These are phyloP conservation scores for Vespertilio murinus DNA, from an alignment of 2,797 vertebrate genomes.

Conservation along the genomic window DNA sequence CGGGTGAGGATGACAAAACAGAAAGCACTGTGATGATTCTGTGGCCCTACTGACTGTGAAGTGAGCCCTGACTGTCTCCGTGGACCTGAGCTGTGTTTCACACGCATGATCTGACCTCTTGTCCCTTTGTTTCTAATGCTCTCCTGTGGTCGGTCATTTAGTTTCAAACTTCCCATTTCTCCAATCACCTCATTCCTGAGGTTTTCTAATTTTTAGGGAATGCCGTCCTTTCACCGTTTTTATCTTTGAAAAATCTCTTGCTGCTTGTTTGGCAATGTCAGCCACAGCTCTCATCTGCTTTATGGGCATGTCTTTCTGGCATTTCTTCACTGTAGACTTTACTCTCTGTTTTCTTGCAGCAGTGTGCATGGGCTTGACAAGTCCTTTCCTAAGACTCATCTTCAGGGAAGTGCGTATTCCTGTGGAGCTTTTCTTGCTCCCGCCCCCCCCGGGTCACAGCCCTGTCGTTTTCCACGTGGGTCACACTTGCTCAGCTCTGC, in stretches of 20 bases:
- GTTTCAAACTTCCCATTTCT: slow-evolving; percentile 13
- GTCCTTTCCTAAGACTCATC: not conserved
- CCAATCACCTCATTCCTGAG: not conserved
- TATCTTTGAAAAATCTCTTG: not conserved
- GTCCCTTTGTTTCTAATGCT: not conserved
- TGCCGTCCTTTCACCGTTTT: not conserved
- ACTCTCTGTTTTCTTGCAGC: not conserved
- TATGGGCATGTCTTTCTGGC: not conserved
- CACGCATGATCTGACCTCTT: not conserved
- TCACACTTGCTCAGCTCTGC: not conserved
- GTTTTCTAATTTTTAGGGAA: slow-evolving; percentile 3
- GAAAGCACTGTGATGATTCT: not conserved
- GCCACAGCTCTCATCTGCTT: not conserved
- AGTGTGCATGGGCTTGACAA: not conserved
- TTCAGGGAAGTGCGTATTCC: not conserved
- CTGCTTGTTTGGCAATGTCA: not conserved
- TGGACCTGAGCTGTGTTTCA: not conserved
- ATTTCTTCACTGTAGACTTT: not conserved
- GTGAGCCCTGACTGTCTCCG: not conserved
- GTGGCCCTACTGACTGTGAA: not conserved
- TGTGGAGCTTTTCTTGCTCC: not conserved
- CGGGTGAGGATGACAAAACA: not conserved
- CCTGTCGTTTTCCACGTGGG: not conserved
- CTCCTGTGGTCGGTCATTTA: not conserved
- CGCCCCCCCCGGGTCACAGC: not conserved